Conservation (phyloP, 2,797 vertebrate species). For the Antennarius maculatus region DNA sequence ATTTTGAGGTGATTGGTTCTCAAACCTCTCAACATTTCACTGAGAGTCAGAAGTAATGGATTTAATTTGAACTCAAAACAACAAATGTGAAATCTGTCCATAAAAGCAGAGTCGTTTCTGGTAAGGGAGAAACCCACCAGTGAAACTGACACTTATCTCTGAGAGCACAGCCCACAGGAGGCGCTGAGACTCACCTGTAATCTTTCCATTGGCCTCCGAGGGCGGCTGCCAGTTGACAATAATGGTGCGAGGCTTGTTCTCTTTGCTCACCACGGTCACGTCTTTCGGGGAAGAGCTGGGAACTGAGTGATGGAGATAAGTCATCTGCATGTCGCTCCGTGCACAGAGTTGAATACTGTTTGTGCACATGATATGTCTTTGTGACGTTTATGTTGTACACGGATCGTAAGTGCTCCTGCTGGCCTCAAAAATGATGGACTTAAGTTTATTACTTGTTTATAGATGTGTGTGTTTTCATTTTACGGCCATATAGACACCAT, state of each 20-base stretch:
- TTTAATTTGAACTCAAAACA: not conserved
- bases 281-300: constrained; percentile 98
- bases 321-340: not conserved
- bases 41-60: not conserved
- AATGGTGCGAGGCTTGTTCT: constrained; percentile 95
- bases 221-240: constrained; percentile 99
- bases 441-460: not conserved
- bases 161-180: not conserved
- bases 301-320: constrained; percentile 72
- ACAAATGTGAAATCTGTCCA: not conserved
- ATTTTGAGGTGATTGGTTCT: not conserved
- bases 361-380: not conserved
- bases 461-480: not conserved
- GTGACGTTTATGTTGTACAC: no score
- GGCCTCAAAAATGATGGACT: not conserved
- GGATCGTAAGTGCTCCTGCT: not conserved
- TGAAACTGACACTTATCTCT: not conserved
- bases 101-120: not conserved
- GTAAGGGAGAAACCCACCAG: no score
- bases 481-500: constrained; percentile 7
- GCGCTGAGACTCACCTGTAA: constrained; percentile 86
- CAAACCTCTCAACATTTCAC: not conserved
- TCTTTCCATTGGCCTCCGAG: constrained; percentile 98
- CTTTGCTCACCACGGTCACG: constrained; percentile 98
- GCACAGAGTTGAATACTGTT: not conserved